A percentile compares a stretch with the other conserved stretches of the same genome.
Conservation (phyloP, 2,888 invertebrate genomes). For the Caenorhabditis virilis region DNA sequence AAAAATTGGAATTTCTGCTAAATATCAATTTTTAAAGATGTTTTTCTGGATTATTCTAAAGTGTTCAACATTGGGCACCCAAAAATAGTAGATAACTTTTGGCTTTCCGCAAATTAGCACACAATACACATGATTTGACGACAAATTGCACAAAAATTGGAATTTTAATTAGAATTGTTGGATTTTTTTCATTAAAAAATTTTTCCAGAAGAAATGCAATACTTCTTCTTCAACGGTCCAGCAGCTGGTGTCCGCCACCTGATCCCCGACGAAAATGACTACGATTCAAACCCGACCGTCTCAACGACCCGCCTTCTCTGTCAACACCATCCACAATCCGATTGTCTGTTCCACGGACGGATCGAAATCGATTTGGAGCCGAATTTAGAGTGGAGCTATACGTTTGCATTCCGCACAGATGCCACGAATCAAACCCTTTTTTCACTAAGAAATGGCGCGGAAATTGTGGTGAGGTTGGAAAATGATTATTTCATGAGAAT, state of each 20-base stretch:
- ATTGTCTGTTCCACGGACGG: slow-evolving; percentile 29
- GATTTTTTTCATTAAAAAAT: no score
- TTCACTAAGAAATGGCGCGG: slow-evolving; percentile 10
- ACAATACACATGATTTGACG: no score
- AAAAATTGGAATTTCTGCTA: no score
- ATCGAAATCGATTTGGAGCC: slow-evolving; percentile 35
- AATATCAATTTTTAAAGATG: no score
- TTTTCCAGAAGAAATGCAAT: slow-evolving; percentile 17
- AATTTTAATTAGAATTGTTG: no score
- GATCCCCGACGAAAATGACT: slow-evolving; percentile 39
- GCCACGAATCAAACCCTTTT: slow-evolving; percentile 41
- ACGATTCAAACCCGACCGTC: slow-evolving; percentile 28
- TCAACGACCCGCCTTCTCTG: slow-evolving; percentile 28
- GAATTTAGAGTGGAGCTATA: slow-evolving; percentile 36
- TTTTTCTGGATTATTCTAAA: no score
- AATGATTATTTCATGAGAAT: slow-evolving; percentile 43
- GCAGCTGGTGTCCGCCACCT: slow-evolving; percentile 43
- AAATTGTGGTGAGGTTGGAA: slow-evolving; percentile 29
- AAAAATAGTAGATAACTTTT: no score
- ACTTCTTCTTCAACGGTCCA: slow-evolving; percentile 26
- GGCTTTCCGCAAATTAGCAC: no score
- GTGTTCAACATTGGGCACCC: no score
- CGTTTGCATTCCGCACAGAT: slow-evolving; percentile 45
- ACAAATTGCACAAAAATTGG: no score
- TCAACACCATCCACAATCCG: slow-evolving; percentile 23